These are phyloP conservation scores for Diogma glabrata DNA, from an alignment of 2,888 invertebrate genomes.

Conservation along the genomic window DNA sequence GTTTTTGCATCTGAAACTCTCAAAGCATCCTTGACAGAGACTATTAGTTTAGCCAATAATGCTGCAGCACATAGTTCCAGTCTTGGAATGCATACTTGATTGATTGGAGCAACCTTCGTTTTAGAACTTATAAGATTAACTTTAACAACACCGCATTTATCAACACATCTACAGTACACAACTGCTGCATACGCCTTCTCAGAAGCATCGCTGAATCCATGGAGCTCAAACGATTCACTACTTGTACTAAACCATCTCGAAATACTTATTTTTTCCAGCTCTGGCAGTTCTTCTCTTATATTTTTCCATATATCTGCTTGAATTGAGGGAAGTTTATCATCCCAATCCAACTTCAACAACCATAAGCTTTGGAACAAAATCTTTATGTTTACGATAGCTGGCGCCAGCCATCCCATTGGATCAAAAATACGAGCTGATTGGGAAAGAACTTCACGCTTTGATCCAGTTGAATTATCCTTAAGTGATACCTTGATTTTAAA, in stretches of 20 bases:
- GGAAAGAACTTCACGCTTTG: neutral
- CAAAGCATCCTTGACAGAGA: neutral
- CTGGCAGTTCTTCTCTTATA: neutral
- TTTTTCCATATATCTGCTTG: neutral
- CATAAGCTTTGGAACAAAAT: neutral
- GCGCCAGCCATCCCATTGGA: neutral
- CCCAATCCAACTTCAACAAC: neutral
- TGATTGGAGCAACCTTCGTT: neutral
- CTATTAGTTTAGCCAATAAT: neutral
- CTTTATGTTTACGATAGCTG: neutral
- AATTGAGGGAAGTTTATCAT: neutral
- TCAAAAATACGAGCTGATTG: neutral
- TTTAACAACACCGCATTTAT: neutral
- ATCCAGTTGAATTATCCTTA: neutral
- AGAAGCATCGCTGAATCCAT: neutral
- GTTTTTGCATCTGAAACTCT: neutral
- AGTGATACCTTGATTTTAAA: neutral
- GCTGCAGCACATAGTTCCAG: neutral
- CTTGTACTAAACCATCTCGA: neutral
- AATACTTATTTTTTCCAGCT: neutral
- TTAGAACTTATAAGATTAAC: neutral
- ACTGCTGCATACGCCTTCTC: neutral
- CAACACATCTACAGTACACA: neutral
- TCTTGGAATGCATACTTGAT: neutral
- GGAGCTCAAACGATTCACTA: neutral